Base-by-base conservation (phyloP, 2,113 vertebrate species). In the Steatornis caripensis region DNA sequence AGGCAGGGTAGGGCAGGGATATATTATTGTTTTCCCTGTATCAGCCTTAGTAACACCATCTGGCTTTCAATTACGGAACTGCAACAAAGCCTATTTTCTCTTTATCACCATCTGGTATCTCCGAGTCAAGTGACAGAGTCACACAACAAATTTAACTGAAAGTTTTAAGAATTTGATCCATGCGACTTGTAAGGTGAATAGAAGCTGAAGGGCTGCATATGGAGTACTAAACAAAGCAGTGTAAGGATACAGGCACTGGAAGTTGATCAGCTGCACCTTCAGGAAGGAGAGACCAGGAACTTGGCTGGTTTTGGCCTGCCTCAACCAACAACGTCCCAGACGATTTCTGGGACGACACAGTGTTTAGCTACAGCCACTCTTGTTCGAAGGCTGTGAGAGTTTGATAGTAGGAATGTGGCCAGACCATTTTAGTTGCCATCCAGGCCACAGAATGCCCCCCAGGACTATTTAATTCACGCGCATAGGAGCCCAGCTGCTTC, bases 1-100 rank as follows among this genome's bases (percentile, higher is more conserved):
- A 96, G n/a, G 64, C 84, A 84, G 80, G 48, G 61, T 48, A 86
- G 71, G 75, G 78, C 61, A 91, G 55, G 36, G 82, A 93, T 82
- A 57, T 72, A 85, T 92, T 94, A 77, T 69, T 94, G 95, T 96
- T 95, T 91, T 93, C 79, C 76, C 78, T 92, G 83, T 94, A 95
- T 96, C 91, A 96, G 90, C 94, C 95, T 96, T 96, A 83, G 95
- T 95, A 97, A 96, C 97, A 97, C 93, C 96, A 95, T 97, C 96
- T 97, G 97, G 90, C 97, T 97, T 97, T 96, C 62, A 53, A 90
- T 95, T 92, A 95, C 3, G 92, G 96, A 97, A 97, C 93, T 97
- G 93, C 97, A 97, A 97, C 94, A 93, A 95, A 96, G 85, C 70
- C 86, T 97, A 87, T 95, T 97, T 95, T 96, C 85, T 90, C 88